These are phyloP conservation scores for Crossaster papposus DNA, from an alignment of 53 echinoderm and acorn worm species.

Conservation along the genomic window DNA sequence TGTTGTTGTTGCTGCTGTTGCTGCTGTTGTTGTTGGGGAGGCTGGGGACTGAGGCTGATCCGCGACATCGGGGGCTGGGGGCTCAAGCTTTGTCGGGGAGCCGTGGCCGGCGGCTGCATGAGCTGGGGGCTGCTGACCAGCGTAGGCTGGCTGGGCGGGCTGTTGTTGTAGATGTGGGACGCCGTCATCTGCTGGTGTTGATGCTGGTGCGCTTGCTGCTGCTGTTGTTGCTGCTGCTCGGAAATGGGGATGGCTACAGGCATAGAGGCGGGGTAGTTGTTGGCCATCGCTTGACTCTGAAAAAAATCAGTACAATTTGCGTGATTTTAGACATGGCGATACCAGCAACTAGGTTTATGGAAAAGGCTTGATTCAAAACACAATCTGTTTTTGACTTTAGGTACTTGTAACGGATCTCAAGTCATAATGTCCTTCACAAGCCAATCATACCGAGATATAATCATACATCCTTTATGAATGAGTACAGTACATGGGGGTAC, in stretches of 20 bases:
- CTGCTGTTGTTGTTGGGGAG: constrained; percentile 63
- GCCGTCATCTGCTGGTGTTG: constrained; percentile 32
- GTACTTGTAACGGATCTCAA: too few relatives aligned
- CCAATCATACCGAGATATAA: too few relatives aligned
- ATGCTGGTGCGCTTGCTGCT: constrained; percentile 46
- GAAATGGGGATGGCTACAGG: constrained; percentile 90
- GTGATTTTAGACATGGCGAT: not conserved
- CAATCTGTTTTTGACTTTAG: too few relatives aligned
- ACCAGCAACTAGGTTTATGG: not conserved
- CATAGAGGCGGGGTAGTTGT: constrained; percentile 83
- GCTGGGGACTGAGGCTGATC: constrained; percentile 72
- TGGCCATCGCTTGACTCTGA: constrained; percentile 68
- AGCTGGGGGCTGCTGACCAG: constrained; percentile 84
- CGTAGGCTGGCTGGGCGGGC: constrained; percentile 50
- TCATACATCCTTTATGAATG: too few relatives aligned
- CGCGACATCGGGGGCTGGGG: constrained; percentile 78
- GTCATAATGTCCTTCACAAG: too few relatives aligned
- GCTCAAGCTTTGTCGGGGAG: constrained; percentile 82
- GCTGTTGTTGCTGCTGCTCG: constrained; percentile 56
- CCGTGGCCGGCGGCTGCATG: constrained; percentile 87
- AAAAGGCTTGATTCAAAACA: too few relatives aligned
- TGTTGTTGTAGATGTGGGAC: constrained; percentile 52
- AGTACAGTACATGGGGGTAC: too few relatives aligned
- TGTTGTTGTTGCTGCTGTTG: constrained; percentile 76
- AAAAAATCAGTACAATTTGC: not conserved